Conservation (phyloP, 1,140 invertebrate genomes). For the Achatina immaculata region DNA sequence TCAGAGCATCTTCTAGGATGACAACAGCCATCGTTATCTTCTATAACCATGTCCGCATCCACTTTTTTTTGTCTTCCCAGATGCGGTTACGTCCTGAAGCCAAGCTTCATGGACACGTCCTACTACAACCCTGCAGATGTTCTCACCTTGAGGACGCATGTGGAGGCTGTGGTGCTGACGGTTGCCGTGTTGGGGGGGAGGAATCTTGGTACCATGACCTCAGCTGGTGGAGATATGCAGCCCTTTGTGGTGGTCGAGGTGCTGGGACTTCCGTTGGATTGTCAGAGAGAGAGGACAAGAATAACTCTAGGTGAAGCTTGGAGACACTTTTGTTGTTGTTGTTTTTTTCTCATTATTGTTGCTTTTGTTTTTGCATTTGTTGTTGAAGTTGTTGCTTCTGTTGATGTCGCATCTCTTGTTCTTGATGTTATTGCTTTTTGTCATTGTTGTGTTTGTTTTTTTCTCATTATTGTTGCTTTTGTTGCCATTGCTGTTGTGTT, state of each 20-base stretch:
- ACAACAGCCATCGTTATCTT: too few relatives aligned
- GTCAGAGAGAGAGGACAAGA: constrained; percentile 61
- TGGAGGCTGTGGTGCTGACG: constrained; percentile 78
- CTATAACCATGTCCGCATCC: too few relatives aligned
- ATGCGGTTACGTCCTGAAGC: constrained; percentile 95
- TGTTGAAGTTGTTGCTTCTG: too few relatives aligned
- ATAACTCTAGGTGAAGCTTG: neutral
- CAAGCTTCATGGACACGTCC: constrained; percentile 88
- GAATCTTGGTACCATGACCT: constrained; percentile 84
- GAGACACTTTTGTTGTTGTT: too few relatives aligned
- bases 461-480: too few relatives aligned
- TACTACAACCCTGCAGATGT: constrained; percentile 84
- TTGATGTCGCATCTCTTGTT: too few relatives aligned
- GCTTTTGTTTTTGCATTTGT: too few relatives aligned
- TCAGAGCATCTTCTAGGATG: too few relatives aligned
- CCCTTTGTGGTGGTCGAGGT: constrained; percentile 95
- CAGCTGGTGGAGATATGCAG: constrained; percentile 80
- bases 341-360: too few relatives aligned
- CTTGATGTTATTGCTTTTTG: too few relatives aligned
- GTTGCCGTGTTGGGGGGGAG: constrained; percentile 88
- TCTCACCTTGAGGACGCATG: constrained; percentile 73
- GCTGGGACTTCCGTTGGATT: constrained; percentile 88
- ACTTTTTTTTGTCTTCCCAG: constrained; percentile 51
- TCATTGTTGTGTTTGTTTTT: too few relatives aligned
- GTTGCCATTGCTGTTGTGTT: too few relatives aligned